Evolutionary conservation across 2,888 invertebrate genomes (phyloP), one percentile per base, ranked within the genome.

Genomic region (Cataglyphis cursor): DNA sequence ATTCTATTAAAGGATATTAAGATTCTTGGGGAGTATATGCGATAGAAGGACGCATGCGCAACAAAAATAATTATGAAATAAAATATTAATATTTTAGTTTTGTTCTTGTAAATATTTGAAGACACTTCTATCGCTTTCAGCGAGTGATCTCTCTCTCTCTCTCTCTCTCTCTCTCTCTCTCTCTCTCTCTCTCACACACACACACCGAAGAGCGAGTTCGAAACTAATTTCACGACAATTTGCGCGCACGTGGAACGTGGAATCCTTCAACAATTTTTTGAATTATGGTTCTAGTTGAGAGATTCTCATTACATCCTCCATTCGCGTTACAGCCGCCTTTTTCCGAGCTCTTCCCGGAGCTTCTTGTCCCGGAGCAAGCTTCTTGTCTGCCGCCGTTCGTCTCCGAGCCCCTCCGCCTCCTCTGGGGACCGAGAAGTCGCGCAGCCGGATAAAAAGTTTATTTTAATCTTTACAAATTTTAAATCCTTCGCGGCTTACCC

Each of bases 401-500:
- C 76, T 68, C 59, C 68, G 48, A 78, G 21, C 73, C 83, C 57
- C 61, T 35, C 21, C 62, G 24, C 66, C 44, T 64, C 76, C 87
- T 64, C 41, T 51, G 86, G 64, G 84, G 86, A 84, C 72, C 82
- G 78, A 82, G 65, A 84, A 85, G 81, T 86, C 87, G 85, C 87
- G 85, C 75, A 48, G 89, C 85, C 90, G 93, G 94, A 92, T 93
- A 92, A 93, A 93, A 93, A 93, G 91, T 93, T 94, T 94, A 93
- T 94, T 93, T 93, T 94, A 93, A 93, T 94, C 93, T 94, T 92
- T 92, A 90, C 91, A 91, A 92, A 93, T 93, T 92, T 92, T 85
- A 93, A 93, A 92, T 93, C 91, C 92, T 89, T 86, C 88, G 88
- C 85, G 88, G 87, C 86, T 90, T 88, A 87, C 84, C 83, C 76